These are phyloP conservation scores for Cnemophilus loriae DNA, from an alignment of 2,113 vertebrate species.

Conservation along the genomic window DNA sequence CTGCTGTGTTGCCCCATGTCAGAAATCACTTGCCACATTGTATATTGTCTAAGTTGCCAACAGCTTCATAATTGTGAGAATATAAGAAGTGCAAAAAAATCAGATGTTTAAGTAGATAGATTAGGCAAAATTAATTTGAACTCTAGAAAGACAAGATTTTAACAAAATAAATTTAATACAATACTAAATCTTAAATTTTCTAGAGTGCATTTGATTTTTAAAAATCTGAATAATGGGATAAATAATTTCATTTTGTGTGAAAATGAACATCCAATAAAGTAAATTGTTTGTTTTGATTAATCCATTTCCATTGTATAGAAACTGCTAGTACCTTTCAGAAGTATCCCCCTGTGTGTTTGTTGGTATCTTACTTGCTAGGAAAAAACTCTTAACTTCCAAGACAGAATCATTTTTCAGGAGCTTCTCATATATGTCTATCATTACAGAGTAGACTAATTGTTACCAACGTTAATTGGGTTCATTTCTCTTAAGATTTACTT, in stretches of 20 bases:
- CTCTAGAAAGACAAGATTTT: background rate
- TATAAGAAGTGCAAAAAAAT: background rate
- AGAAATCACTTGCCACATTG: background rate
- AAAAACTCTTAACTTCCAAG: background rate
- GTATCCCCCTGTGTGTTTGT: background rate
- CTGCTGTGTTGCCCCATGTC: background rate
- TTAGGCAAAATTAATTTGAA: background rate
- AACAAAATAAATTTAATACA: background rate
- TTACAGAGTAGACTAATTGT: conserved; percentile 19
- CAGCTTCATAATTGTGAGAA: background rate
- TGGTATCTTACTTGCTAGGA: background rate
- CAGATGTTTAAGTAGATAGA: background rate
- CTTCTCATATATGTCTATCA: background rate
- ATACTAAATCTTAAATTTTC: background rate
- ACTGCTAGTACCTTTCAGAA: background rate
- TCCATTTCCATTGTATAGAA: background rate
- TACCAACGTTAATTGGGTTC: conserved; percentile 35
- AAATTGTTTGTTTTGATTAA: background rate
- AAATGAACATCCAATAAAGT: background rate
- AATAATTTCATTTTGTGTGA: background rate
- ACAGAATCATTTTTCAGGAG: background rate
- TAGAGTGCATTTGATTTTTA: background rate
- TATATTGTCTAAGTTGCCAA: background rate
- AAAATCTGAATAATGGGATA: background rate
- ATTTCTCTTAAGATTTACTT: conserved; percentile 53